Percentiles rank a stretch among this genome's conserved stretches.
These are phyloP conservation scores for Leucoma salicis DNA, from an alignment of 2,888 invertebrate genomes.

Conservation along the genomic window DNA sequence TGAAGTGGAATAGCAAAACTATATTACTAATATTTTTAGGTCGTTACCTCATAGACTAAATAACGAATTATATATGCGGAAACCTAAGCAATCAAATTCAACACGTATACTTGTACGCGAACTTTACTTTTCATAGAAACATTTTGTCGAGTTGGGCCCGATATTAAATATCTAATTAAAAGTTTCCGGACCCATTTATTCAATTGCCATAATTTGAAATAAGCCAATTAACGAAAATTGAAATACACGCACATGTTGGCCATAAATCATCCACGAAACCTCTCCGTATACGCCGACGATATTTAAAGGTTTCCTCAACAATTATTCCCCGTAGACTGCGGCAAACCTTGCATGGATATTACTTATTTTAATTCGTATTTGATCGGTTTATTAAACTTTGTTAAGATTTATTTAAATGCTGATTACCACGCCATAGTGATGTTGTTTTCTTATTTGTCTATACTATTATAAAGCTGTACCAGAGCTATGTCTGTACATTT, in stretches of 20 bases:
- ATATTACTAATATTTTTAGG: too few relatives aligned
- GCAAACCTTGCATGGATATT: slow-evolving; percentile 34
- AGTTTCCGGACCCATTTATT: slow-evolving; percentile 25
- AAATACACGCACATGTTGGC: slow-evolving; percentile 9
- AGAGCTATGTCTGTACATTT: too few relatives aligned
- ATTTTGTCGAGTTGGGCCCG: too few relatives aligned
- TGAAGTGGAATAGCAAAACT: too few relatives aligned
- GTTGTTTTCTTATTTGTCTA: too few relatives aligned
- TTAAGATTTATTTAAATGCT: slow-evolving; percentile 9
- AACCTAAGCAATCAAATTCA: too few relatives aligned
- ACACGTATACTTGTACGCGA: too few relatives aligned
- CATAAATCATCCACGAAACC: slow-evolving; percentile 26
- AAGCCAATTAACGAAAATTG: slow-evolving; percentile 32
- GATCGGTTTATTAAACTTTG: slow-evolving; percentile 20
- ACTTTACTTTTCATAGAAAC: too few relatives aligned
- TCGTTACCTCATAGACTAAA: too few relatives aligned
- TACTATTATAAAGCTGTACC: too few relatives aligned
- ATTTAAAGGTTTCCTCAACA: slow-evolving; percentile 30
- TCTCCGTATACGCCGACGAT: slow-evolving; percentile 20
- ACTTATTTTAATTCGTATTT: slow-evolving; percentile 47
- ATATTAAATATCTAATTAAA: slow-evolving; percentile 25
- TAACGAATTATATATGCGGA: too few relatives aligned
- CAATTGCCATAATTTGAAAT: slow-evolving; percentile 26
- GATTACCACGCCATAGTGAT: not conserved
- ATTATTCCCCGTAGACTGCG: slow-evolving; percentile 22